Base-by-base conservation (phyloP, 2,113 vertebrate genomes). In the Urocitellus parryii region DNA sequence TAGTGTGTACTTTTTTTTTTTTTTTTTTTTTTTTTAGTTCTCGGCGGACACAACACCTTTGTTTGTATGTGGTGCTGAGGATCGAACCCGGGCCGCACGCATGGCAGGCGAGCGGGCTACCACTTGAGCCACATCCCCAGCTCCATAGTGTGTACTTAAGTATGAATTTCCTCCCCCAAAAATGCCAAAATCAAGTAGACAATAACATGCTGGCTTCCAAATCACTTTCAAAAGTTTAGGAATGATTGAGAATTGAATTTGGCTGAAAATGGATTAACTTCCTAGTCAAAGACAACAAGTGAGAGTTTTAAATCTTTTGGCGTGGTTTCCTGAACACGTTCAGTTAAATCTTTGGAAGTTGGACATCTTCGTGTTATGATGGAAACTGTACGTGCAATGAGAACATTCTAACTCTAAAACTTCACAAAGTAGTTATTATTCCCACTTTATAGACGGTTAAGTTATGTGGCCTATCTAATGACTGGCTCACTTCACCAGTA, bases 211-310 rank as follows among this genome's bases (percentile, higher is more conserved):
- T 58, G 10, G 32, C 37, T 90, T 79, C 65, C 68, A 90, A 58
- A 82, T 78, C 14, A 78, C 37, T 89, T 87, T 76, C 37, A 88
- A 37, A 95, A 80, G 48, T 82, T 86, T 72, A 77, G 39, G 53
- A 61, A 67, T 29, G 29, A 73, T 4, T 61, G 70, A 90, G 76
- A 76, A 68, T 13, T 77, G n/a, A 92, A 87, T 61, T 20, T 56
- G 45, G n/a, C 81, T 90, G 20, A 65, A 67, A 89, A 73, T 77
- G n/a, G 32, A 78, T 88, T 77, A 80, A 76, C 82, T 88, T 80
- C n/a, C 48, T 24, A 91, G 18, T 80, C 68, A 90, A 79, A 94
- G 61, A 18, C 48, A 84, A 68, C 65, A 86, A 91, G 42, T 24
- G 5, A 72, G 73, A 68, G 9, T 37, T 82, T 83, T 78, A 77